phyloP scores from a whole-genome alignment of 2,888 invertebrate genomes.

The Cerceris ruficornis region DNA sequence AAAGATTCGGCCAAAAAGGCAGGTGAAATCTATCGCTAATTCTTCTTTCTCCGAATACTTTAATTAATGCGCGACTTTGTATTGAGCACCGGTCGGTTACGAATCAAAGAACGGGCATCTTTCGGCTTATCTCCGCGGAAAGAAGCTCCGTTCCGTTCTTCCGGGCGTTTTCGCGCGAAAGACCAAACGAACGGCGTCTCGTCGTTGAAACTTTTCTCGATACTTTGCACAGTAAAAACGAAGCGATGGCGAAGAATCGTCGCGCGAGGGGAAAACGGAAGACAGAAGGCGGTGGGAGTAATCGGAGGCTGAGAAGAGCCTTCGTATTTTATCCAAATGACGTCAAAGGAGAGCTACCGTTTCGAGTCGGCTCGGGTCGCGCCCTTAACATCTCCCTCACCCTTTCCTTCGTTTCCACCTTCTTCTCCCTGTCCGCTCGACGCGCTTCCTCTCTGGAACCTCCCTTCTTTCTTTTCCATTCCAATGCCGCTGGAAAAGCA shows the following conservation, averaged over 20 bases:
- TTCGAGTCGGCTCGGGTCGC: conserved; percentile 64
- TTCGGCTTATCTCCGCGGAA: too few relatives aligned
- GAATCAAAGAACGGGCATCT: too few relatives aligned
- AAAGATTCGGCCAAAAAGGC: too few relatives aligned
- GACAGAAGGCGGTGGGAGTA: conserved; percentile 46
- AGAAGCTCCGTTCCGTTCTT: too few relatives aligned
- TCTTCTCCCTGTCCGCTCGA: conserved; percentile 25
- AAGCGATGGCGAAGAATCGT: background rate
- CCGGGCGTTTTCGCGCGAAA: background rate
- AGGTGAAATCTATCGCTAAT: too few relatives aligned
- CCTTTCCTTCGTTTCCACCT: conserved; percentile 38
- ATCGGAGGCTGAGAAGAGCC: conserved; percentile 65
- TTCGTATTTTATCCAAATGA: conserved; percentile 78
- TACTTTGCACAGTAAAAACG: background rate
- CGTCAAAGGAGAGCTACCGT: conserved; percentile 74
- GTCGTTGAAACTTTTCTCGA: background rate
- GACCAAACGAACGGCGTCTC: background rate
- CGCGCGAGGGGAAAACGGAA: background rate
- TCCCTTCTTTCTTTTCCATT: conserved; percentile 16
- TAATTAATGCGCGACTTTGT: too few relatives aligned
- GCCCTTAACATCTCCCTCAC: conserved; percentile 55
- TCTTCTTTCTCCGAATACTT: too few relatives aligned
- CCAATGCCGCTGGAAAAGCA: background rate
- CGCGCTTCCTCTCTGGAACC: conserved; percentile 7
- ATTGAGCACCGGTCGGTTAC: too few relatives aligned